These are phyloP conservation scores for Macrotus californicus DNA, from an alignment of 2,113 vertebrate genomes.

Conservation along the genomic window DNA sequence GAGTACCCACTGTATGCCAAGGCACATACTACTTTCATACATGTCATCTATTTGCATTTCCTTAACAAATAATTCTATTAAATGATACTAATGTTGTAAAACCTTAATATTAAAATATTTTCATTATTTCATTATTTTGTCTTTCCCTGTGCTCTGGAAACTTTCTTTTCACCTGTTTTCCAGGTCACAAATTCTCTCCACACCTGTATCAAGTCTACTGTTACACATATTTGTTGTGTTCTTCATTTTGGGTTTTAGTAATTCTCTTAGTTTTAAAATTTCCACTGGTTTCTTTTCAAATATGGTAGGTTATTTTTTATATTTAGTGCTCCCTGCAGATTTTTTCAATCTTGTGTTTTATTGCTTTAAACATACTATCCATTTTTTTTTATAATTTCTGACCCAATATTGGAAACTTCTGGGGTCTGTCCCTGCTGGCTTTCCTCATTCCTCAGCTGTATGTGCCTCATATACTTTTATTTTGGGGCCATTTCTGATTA, in stretches of 20 bases:
- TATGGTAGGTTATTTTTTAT: neutral
- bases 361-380: neutral
- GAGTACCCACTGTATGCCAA: neutral
- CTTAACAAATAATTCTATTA: neutral
- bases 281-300: neutral
- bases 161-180: neutral
- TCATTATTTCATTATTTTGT: neutral
- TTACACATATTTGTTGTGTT: neutral
- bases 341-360: conserved; percentile 7
- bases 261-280: neutral
- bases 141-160: neutral
- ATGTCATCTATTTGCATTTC: neutral
- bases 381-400: neutral
- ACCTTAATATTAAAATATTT: neutral
- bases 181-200: neutral
- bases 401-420: neutral
- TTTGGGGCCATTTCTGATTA: neutral
- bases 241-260: neutral
- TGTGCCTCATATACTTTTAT: neutral
- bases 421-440: neutral
- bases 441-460: neutral
- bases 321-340: neutral
- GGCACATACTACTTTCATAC: neutral
- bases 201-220: neutral
- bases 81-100: neutral